phyloP scores from a whole-genome alignment of 2,888 invertebrate genomes.

The Apotomis capreana region DNA sequence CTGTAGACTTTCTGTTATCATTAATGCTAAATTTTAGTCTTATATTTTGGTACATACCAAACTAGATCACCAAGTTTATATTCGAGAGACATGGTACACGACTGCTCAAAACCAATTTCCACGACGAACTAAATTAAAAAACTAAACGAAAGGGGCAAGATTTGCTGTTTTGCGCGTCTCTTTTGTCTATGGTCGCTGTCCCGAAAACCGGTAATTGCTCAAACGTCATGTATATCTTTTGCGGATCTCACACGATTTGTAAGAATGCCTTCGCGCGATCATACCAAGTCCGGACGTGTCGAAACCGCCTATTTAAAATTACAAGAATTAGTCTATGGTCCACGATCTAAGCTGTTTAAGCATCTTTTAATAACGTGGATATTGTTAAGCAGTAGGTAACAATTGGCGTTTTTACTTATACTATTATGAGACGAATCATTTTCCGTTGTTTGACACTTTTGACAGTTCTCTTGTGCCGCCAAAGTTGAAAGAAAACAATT shows the following conservation, averaged over 20 bases:
- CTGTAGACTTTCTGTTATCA: slow-evolving; percentile 62
- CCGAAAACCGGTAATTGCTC: slow-evolving; percentile 39
- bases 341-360: not conserved
- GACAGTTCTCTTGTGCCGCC: slow-evolving; percentile 47
- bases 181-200: slow-evolving; percentile 56
- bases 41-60: slow-evolving; percentile 71
- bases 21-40: slow-evolving; percentile 51
- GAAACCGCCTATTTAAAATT: not conserved
- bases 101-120: slow-evolving; percentile 59
- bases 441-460: slow-evolving; percentile 26
- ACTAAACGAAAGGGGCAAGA: slow-evolving; percentile 50
- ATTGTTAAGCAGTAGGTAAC: too few species aligned
- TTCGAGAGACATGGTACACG: slow-evolving; percentile 72
- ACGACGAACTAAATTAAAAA: slow-evolving; percentile 76
- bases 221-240: slow-evolving; percentile 12
- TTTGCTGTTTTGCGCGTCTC: slow-evolving; percentile 51
- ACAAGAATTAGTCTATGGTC: slow-evolving; percentile 9
- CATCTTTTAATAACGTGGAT: not conserved
- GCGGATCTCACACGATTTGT: slow-evolving; percentile 9
- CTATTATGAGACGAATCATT: slow-evolving; percentile 11
- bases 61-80: slow-evolving; percentile 82
- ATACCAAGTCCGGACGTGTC: slow-evolving; percentile 1
- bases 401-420: not conserved
- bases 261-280: not conserved
- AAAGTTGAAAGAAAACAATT: slow-evolving; percentile 47